These are phyloP conservation scores for Diachrysia chrysitis DNA, from an alignment of 2,888 invertebrate species.

Conservation along the genomic window DNA sequence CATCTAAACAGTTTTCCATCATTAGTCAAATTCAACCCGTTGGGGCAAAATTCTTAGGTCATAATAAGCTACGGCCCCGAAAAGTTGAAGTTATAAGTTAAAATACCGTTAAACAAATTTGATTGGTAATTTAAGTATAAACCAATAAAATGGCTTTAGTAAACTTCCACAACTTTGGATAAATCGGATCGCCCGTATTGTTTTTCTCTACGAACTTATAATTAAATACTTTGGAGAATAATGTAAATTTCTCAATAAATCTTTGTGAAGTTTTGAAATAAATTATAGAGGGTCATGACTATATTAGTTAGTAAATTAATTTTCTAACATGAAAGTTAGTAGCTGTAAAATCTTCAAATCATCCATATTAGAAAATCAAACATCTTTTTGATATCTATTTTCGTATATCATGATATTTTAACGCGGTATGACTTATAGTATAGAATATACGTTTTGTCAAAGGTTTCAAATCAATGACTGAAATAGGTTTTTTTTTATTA, in stretches of 20 bases:
- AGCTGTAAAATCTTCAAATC: neutral
- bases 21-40: neutral
- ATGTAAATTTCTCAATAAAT: neutral
- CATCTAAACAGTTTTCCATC: no score
- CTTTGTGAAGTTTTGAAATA: constrained; percentile 9
- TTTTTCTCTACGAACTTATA: constrained; percentile 39
- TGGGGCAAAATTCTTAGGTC: neutral
- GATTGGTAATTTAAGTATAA: constrained; percentile 27
- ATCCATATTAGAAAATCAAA: neutral
- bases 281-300: constrained; percentile 1
- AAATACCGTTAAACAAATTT: constrained; percentile 20
- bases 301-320: constrained; percentile 7
- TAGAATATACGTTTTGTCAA: no score
- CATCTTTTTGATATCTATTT: neutral
- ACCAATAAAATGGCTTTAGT: constrained; percentile 29
- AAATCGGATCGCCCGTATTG: constrained; percentile 42
- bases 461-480: no score
- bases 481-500: no score
- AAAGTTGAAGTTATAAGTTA: neutral
- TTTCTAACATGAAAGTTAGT: neutral
- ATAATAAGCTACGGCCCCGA: neutral
- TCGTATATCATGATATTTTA: no score
- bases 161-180: constrained; percentile 26
- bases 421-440: no score
- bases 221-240: constrained; percentile 40